phyloP scores from a whole-genome alignment of 2,113 vertebrate species.

The Excalfactoria chinensis region DNA sequence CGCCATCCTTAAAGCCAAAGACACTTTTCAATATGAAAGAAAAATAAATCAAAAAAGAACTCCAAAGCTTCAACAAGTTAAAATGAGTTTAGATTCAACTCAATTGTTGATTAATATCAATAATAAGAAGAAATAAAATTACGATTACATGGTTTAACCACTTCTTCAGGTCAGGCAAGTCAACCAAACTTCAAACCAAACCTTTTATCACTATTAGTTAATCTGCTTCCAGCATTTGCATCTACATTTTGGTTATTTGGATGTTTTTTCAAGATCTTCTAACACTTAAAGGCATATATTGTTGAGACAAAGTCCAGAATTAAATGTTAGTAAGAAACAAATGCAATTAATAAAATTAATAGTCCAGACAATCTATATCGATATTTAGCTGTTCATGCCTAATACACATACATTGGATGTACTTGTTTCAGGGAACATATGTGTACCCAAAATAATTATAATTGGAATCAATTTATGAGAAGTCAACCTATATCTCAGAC shows the following conservation, averaged over 20 bases:
- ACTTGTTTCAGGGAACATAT: background rate
- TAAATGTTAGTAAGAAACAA: background rate
- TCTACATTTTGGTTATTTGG: background rate
- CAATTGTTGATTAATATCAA: conserved; percentile 7
- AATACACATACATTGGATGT: background rate
- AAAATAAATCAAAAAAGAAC: conserved; percentile 47
- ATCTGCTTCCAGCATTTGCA: background rate
- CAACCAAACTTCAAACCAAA: conserved; percentile 41
- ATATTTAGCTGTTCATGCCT: background rate
- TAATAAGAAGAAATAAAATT: conserved; percentile 28
- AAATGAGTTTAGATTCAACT: conserved; percentile 28
- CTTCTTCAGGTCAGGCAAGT: conserved; percentile 21
- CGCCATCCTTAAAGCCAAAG: conserved; percentile 43
- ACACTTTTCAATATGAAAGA: background rate
- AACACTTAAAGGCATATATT: background rate
- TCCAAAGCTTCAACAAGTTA: conserved; percentile 67
- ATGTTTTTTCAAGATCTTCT: background rate
- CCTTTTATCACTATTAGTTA: background rate
- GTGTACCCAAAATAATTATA: background rate
- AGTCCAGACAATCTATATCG: background rate
- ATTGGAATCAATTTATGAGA: background rate
- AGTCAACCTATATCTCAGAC: background rate
- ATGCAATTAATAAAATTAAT: background rate
- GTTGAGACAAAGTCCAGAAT: background rate
- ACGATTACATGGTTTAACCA: background rate